A percentile compares a stretch with the other conserved stretches of the same genome.
phyloP scores from a whole-genome alignment of 2,113 vertebrate genomes.

The Cheirogaleus medius region DNA sequence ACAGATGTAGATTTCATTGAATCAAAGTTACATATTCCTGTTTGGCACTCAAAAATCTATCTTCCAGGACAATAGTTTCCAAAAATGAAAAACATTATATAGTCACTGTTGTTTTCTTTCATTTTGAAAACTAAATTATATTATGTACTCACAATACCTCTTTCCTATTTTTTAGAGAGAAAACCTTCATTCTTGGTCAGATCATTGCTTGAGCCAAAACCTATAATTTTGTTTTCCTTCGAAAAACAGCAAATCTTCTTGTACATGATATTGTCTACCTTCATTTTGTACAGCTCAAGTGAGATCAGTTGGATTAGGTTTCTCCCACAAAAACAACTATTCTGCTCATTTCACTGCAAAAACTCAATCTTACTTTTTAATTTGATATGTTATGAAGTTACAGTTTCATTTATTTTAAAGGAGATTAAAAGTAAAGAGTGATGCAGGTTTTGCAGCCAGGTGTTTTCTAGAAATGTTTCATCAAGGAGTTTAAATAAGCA shows the following conservation, averaged over 20 bases:
- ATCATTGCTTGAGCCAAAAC: background rate
- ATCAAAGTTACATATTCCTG: background rate
- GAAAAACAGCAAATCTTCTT: background rate
- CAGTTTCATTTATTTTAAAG: slow-evolving; percentile 32
- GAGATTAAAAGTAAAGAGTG: background rate
- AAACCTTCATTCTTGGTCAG: slow-evolving; percentile 5
- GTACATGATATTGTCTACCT: background rate
- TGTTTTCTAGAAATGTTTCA: slow-evolving; percentile 30
- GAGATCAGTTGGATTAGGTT: background rate
- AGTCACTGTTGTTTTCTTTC: background rate
- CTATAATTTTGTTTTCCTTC: background rate
- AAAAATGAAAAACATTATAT: slow-evolving; percentile 6
- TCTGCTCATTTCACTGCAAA: background rate
- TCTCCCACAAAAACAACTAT: background rate
- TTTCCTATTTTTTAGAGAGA: slow-evolving; percentile 15
- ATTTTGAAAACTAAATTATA: slow-evolving; percentile 19
- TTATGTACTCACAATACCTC: background rate
- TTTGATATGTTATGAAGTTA: background rate
- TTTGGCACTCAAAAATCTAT: background rate
- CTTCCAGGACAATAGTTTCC: background rate
- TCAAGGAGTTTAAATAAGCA: slow-evolving; percentile 10
- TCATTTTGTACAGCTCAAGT: background rate
- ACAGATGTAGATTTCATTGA: background rate
- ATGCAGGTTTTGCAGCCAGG: background rate
- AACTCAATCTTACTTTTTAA: background rate